phyloP scores from a whole-genome alignment of 2,113 vertebrate species.

The Hiodon alosoides region DNA sequence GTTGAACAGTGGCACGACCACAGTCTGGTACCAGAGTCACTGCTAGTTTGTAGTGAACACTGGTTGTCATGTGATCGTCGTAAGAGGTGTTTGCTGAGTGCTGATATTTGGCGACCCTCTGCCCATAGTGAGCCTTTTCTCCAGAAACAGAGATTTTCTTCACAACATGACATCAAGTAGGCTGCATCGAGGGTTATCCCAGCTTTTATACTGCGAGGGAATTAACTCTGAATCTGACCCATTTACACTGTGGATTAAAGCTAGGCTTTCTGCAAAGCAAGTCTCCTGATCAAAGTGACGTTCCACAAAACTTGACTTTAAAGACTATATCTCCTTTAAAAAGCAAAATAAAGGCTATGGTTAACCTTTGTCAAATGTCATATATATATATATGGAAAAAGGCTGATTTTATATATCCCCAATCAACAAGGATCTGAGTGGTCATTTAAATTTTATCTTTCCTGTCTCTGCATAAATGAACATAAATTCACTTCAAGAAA shows the following conservation, averaged over 20 bases:
- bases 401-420: conserved; percentile 3
- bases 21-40: too few relatives aligned
- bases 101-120: too few relatives aligned
- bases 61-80: too few relatives aligned
- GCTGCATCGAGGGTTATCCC: not conserved
- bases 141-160: not conserved
- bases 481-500: conserved; percentile 4
- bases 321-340: not conserved
- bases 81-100: too few relatives aligned
- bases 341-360: not conserved
- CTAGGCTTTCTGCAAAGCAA: not conserved
- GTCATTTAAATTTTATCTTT: conserved; percentile 12
- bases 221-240: not conserved
- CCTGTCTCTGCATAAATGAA: conserved; percentile 18
- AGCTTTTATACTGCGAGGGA: not conserved
- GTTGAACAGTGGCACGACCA: too few relatives aligned
- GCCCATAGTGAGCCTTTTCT: too few relatives aligned
- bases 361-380: too few relatives aligned
- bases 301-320: not conserved
- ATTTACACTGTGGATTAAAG: conserved; percentile 6
- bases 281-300: not conserved
- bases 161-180: not conserved
- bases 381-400: not conserved
- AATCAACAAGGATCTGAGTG: conserved; percentile 1
- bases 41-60: too few relatives aligned